These are phyloP conservation scores for Acomys russatus DNA, from an alignment of 2,797 vertebrate genomes.

Conservation along the genomic window DNA sequence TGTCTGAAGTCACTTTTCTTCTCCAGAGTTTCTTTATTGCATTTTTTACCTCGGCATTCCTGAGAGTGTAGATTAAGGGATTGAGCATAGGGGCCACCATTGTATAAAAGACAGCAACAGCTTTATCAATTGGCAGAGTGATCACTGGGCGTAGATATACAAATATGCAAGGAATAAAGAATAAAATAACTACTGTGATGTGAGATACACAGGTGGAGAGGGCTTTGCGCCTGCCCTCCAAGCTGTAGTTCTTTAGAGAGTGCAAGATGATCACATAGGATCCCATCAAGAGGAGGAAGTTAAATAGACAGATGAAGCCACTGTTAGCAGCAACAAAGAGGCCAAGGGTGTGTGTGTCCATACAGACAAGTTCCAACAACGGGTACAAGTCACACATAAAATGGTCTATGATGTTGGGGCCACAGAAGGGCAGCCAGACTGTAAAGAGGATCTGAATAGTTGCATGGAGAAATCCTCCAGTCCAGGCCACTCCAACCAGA, in stretches of 20 bases:
- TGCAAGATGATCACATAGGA: slow-evolving; percentile 72
- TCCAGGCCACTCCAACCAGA: slow-evolving; percentile 62
- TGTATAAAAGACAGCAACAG: slow-evolving; percentile 71
- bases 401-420: slow-evolving; percentile 75
- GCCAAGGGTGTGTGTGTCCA: slow-evolving; percentile 64
- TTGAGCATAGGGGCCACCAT: slow-evolving; percentile 78
- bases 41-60: slow-evolving; percentile 76
- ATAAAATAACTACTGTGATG: slow-evolving; percentile 62
- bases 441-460: slow-evolving; percentile 70
- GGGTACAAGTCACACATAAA: slow-evolving; percentile 80
- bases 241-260: slow-evolving; percentile 19
- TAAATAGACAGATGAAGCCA: slow-evolving; percentile 69
- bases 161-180: slow-evolving; percentile 68
- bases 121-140: slow-evolving; percentile 65
- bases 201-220: slow-evolving; percentile 81
- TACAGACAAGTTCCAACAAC: slow-evolving; percentile 70
- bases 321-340: slow-evolving; percentile 65
- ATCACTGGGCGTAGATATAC: slow-evolving; percentile 74
- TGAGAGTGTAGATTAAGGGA: slow-evolving; percentile 77
- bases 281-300: slow-evolving; percentile 65
- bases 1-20: slow-evolving; percentile 35
- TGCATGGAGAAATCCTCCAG: slow-evolving; percentile 66
- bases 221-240: slow-evolving; percentile 58
- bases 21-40: neutral
- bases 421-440: slow-evolving; percentile 69